These are phyloP conservation scores for Aporophyla nigra DNA, from an alignment of 2,888 invertebrate species.

Conservation along the genomic window DNA sequence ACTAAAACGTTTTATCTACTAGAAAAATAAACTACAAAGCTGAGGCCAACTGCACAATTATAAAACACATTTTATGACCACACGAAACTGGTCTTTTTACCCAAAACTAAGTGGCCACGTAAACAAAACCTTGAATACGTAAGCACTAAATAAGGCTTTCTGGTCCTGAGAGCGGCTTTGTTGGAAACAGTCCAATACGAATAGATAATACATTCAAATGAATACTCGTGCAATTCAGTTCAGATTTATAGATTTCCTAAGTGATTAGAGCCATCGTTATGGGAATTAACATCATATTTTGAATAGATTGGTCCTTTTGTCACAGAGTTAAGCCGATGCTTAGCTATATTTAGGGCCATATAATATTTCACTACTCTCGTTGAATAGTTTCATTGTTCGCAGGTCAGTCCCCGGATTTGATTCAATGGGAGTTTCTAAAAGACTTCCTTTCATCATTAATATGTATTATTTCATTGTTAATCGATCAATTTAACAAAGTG, in stretches of 20 bases:
- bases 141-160: conserved; percentile 42
- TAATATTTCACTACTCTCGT: conserved; percentile 37
- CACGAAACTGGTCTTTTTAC: conserved; percentile 13
- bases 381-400: conserved; percentile 20
- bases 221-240: conserved; percentile 51
- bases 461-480: too few species aligned
- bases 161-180: conserved; percentile 13
- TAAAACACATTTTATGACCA: conserved; percentile 12
- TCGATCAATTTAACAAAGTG: too few species aligned
- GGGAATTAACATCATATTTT: conserved; percentile 47
- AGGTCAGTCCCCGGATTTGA: conserved; percentile 18
- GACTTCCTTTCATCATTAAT: too few species aligned
- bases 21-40: neutral
- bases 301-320: conserved; percentile 44
- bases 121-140: conserved; percentile 44
- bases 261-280: conserved; percentile 38
- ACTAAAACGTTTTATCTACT: neutral
- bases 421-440: neutral
- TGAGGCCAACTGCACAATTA: conserved; percentile 12
- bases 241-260: conserved; percentile 52
- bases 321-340: conserved; percentile 10
- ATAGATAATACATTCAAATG: conserved; percentile 56
- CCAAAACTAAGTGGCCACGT: conserved; percentile 15
- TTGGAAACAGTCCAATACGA: conserved; percentile 45
- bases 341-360: conserved; percentile 17